Percentiles rank a stretch among this genome's conserved stretches.
phyloP scores from a whole-genome alignment of 2,113 vertebrate species.

The Steatornis caripensis region DNA sequence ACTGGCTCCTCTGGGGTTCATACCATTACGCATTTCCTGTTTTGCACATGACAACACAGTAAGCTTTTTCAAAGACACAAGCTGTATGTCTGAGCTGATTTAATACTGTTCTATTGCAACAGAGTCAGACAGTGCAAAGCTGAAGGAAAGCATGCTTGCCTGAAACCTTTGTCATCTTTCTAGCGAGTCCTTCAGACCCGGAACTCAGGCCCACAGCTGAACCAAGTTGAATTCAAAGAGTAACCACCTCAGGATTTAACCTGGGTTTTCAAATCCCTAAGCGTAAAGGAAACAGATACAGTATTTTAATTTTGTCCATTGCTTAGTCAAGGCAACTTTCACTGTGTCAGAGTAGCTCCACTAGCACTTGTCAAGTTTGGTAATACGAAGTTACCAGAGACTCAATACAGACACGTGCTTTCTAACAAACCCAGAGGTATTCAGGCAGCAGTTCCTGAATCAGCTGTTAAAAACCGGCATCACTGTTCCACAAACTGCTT shows the following conservation, averaged over 20 bases:
- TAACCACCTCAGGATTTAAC: background rate
- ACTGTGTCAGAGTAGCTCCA: background rate
- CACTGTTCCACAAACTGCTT: background rate
- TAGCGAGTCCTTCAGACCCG: background rate
- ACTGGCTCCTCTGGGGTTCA: background rate
- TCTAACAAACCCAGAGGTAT: background rate
- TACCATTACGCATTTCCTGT: constrained; percentile 22
- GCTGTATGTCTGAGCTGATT: background rate
- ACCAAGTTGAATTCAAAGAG: background rate
- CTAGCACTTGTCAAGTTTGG: background rate
- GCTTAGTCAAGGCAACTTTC: background rate
- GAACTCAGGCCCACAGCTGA: background rate
- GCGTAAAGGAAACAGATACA: background rate
- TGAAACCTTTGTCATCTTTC: background rate
- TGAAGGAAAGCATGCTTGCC: background rate
- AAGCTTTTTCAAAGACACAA: constrained; percentile 5
- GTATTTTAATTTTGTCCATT: background rate
- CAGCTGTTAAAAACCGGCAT: background rate
- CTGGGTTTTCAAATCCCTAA: background rate
- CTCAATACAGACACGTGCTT: background rate
- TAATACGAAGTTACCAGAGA: background rate
- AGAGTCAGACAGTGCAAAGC: background rate
- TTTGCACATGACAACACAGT: constrained; percentile 36
- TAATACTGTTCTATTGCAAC: background rate
- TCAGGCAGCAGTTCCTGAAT: background rate